Conservation (phyloP, 2,888 invertebrate species). For the Amphipyra tragopoginis region DNA sequence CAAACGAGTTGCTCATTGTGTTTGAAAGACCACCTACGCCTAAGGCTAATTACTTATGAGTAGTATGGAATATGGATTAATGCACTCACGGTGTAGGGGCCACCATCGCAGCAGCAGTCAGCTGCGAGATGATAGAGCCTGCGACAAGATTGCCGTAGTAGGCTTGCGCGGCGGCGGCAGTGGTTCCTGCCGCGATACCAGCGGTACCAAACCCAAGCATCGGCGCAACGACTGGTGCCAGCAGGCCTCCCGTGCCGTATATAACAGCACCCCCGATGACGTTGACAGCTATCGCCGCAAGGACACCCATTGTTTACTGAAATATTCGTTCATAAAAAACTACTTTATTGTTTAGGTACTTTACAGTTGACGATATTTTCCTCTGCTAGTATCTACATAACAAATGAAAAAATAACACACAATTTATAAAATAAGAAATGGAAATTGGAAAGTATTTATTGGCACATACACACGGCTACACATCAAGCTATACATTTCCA, state of each 20-base stretch:
- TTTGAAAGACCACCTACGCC: too few relatives aligned
- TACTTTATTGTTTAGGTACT: too few relatives aligned
- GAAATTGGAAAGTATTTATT: too few relatives aligned
- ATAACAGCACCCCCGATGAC: conserved; percentile 71
- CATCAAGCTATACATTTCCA: too few relatives aligned
- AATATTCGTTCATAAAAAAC: conserved; percentile 16
- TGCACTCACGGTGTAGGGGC: conserved; percentile 78
- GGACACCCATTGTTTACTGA: conserved; percentile 68
- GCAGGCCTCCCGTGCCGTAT: conserved; percentile 74
- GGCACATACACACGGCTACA: too few relatives aligned
- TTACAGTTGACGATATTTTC: too few relatives aligned
- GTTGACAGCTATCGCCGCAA: conserved; percentile 72
- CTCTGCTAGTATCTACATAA: too few relatives aligned
- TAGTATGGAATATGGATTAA: too few relatives aligned
- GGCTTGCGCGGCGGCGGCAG: conserved; percentile 79
- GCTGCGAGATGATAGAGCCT: conserved; percentile 76
- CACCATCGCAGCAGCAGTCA: conserved; percentile 79
- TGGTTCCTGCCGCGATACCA: conserved; percentile 75
- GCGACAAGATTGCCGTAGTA: conserved; percentile 79
- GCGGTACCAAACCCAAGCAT: conserved; percentile 74
- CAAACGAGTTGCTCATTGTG: too few relatives aligned
- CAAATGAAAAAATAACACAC: too few relatives aligned
- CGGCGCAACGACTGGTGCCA: conserved; percentile 71
- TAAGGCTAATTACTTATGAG: too few relatives aligned
- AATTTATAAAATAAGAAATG: too few relatives aligned